Base-by-base conservation (phyloP, 2,888 invertebrate genomes). In the Tenthredo livida region DNA sequence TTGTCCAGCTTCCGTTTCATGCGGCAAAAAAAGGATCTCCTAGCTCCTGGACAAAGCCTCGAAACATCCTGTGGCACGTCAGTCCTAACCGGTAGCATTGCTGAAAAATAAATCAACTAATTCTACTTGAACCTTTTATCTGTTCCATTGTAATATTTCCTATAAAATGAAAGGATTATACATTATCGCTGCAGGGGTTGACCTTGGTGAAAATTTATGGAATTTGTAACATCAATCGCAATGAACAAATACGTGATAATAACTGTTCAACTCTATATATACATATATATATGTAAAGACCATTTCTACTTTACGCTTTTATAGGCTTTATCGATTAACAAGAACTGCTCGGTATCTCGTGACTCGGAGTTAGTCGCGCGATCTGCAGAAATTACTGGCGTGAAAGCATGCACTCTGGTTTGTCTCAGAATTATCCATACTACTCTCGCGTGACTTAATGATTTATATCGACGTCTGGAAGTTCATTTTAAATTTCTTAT, bases 11-110 rank as follows among this genome's bases (percentile, higher is more conserved):
- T 97, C 90, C 96, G 96, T 93, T 98, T 98, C 97, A 98, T 98
- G 86, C 98, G 96, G 92, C 98, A 99, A 93, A 98, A 98, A 93
- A 99, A 99, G 0, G 98, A 98, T 58, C 99, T 95, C 3, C 98
- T 94, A 0, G 98, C 97, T 6, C 99, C 99, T 0, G 98, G 97
- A 92, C 98, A 97, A 12, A 98, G 94, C 40, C 97, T 95, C 0
- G 97, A 96, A 9, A 96, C 95, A 50, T 96, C 96, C 87, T 97
- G 96, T 7, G 97, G 97, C 85, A 97, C 94, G 91, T 98, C 98
- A 1, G 97, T 96, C 94, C 97, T 98, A 73, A 98, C 97, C 12
- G 98, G 98, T 89, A 98, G 94, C 97, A 98, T 98, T 25, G 98
- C 98, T 98, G 92, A 47, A 92, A 91, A 86, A 47, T 75, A 47